Evolutionary conservation across 2,797 vertebrate genomes (phyloP), one percentile per base, ranked within the genome.

Genomic region (Enteromius thamalakanensis): DNA sequence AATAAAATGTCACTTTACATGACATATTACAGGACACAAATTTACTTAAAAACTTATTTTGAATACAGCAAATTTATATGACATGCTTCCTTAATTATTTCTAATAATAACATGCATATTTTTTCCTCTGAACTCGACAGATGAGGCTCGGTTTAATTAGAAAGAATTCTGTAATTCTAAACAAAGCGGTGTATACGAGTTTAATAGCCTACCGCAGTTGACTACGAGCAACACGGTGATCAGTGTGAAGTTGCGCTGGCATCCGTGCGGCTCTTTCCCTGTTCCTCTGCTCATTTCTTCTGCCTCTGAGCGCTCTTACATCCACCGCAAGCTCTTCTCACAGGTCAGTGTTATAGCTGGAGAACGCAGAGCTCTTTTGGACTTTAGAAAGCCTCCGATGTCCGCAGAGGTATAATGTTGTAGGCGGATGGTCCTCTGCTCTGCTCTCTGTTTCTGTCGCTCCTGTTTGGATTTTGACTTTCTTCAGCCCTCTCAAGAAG

Each of bases 211-310:
- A 95, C 95, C 94, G 90, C 87, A 74, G 79, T 90, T 80, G 8
- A 89, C 69, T 2, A 90, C 89, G 53, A 93, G 88, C 8, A 94
- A 80, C 91, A 93, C 85, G 78, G 85, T 70, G 90, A 91, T 81
- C 90, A 91, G 93, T 26, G 92, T 88, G 26, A 91, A 89, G 89
- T 89, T 88, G 86, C 84, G 87, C 87, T 93, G 92, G 92, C 93
- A 93, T 90, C 93, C 91, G 42, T 87, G 87, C 88, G 89, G 84
- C 86, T 87, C 91, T 87, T 87, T 89, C 87, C 68, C 87, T 83
- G 92, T 89, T 89, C 84, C 47, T 91, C 86, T 90, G 89, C 93
- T 92, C 94, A 95, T 95, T 93, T 93, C 94, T 93, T 90, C 90
- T 75, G 81, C 84, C 84, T 53, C n/a, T 70, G 62, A 23, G 81